Conservation (phyloP, 2,113 vertebrate species). For the Plecturocebus donacophilus region DNA sequence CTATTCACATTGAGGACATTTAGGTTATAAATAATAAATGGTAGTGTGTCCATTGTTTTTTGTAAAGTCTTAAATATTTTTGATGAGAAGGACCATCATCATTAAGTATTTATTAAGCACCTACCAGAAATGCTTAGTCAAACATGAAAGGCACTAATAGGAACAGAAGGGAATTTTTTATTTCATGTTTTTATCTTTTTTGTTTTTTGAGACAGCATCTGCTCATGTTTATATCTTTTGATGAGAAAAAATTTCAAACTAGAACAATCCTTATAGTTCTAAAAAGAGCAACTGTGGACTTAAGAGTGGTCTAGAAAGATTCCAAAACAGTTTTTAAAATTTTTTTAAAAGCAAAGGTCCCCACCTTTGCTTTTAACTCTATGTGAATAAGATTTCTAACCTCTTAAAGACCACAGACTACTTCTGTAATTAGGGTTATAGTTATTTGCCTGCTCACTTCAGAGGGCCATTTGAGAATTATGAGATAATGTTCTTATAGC, state of each 20-base stretch:
- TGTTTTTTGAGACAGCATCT: no score
- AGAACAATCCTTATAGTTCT: neutral
- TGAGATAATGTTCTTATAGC: constrained; percentile 57
- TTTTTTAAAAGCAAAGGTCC: no score
- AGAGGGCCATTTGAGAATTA: constrained; percentile 61
- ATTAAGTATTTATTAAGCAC: constrained; percentile 21
- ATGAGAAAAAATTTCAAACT: neutral
- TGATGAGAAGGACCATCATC: neutral
- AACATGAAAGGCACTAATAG: constrained; percentile 33
- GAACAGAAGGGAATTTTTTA: constrained; percentile 14
- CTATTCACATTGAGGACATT: neutral
- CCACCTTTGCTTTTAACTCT: constrained; percentile 54
- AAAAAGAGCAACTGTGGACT: neutral
- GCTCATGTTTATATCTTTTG: neutral
- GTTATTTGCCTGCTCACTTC: constrained; percentile 40
- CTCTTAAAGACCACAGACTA: constrained; percentile 48
- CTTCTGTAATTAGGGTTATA: constrained; percentile 51
- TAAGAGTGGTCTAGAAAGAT: constrained; percentile 9
- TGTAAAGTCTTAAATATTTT: constrained; percentile 22
- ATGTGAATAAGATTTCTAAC: constrained; percentile 23
- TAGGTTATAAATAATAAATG: constrained; percentile 14
- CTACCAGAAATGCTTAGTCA: constrained; percentile 20
- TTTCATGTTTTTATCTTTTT: constrained; percentile 3
- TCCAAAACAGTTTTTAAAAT: constrained; percentile 52
- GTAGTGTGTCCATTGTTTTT: neutral